Conservation (phyloP, 2,113 vertebrate species). For the Mesitornis unicolor region DNA sequence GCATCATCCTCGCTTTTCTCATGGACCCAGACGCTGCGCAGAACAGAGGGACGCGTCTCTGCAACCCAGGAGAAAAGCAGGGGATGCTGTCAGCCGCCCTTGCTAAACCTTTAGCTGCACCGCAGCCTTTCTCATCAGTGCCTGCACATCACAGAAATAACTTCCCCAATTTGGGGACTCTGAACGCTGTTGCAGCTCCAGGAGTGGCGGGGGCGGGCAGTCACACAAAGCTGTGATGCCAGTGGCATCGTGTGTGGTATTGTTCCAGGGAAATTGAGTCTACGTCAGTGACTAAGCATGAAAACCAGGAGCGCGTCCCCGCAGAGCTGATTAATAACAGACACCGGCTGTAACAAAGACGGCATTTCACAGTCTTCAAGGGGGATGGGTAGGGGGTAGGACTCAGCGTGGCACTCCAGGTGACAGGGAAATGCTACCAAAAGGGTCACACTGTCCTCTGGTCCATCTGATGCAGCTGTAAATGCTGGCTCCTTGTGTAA, state of each 20-base stretch:
- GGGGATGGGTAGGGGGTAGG: background rate
- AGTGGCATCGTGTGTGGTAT: background rate
- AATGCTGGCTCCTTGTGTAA: background rate
- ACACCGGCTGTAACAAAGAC: background rate
- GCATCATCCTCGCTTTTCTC: background rate
- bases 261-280: background rate
- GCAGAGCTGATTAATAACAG: background rate
- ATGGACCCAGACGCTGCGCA: rapidly evolving
- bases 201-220: background rate
- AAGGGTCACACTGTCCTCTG: background rate
- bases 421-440: background rate
- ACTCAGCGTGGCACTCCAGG: background rate
- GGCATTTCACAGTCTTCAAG: background rate
- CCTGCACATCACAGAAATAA: background rate
- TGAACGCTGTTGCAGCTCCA: background rate
- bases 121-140: background rate
- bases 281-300: background rate
- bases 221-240: background rate
- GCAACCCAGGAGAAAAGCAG: background rate
- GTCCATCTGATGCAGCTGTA: background rate
- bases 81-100: rapidly evolving
- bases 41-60: rapidly evolving
- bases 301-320: background rate
- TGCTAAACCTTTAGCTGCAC: background rate
- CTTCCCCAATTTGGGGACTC: background rate